These are phyloP conservation scores for Adela reaumurella DNA, from an alignment of 2,888 invertebrate genomes.

Conservation along the genomic window DNA sequence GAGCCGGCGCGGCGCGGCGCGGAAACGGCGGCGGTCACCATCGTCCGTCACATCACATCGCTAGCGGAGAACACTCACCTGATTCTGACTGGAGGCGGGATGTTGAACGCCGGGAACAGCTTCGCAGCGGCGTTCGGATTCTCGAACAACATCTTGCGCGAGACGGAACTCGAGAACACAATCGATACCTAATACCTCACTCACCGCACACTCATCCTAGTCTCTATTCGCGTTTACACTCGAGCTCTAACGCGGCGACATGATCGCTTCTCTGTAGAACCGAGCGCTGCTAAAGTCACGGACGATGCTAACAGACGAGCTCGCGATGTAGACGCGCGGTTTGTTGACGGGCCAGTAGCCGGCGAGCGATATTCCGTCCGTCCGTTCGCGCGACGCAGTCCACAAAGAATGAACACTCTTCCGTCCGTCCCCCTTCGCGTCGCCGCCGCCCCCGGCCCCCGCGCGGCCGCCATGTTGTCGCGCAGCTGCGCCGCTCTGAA, in stretches of 20 bases:
- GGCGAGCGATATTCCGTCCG: background rate
- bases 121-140: slow-evolving; percentile 64
- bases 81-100: slow-evolving; percentile 65
- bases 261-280: background rate
- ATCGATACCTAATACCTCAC: background rate
- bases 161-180: slow-evolving; percentile 1
- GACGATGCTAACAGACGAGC: background rate
- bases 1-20: slow-evolving; percentile 14
- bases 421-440: slow-evolving; percentile 11
- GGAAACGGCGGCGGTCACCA: slow-evolving; percentile 19
- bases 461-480: slow-evolving; percentile 5
- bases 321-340: background rate
- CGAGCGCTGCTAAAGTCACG: background rate
- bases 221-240: background rate
- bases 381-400: background rate
- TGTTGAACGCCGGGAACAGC: slow-evolving; percentile 65
- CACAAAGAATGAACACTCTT: background rate
- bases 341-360: background rate
- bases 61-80: slow-evolving; percentile 30
- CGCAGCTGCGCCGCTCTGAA: slow-evolving; percentile 6
- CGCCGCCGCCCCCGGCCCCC: slow-evolving; percentile 10
- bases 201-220: background rate
- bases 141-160: slow-evolving; percentile 65
- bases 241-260: background rate
- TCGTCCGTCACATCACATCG: too few relatives aligned